Base-by-base conservation (phyloP, 2,113 vertebrate species). In the Heterotis niloticus region DNA sequence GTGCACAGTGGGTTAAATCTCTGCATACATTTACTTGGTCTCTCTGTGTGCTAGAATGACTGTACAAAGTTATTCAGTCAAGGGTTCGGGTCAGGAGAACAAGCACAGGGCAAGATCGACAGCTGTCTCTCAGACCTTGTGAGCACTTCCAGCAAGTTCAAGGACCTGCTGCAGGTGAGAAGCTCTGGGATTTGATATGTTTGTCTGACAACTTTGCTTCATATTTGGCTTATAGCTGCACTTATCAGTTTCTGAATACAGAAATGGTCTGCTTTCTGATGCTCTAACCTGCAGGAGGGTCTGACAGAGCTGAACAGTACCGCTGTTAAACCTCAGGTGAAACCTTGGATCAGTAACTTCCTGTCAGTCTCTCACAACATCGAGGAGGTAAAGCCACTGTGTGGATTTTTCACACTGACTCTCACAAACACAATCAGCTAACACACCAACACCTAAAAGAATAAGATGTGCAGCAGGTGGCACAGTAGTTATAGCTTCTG, bases 261-360 rank as follows among this genome's bases (percentile, higher is more conserved):
- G 34, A 59, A 56, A 71, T 10, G 34, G 11, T 77, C n/a, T 44
- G 20, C 0, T 0, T 72, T 59, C 10, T 81, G 26, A 65, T 1
- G 77, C 60, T 20, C 20, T 62, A 62, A 24, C 23, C n/a, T 76
- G 29, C 88, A 99, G 97, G 98, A 99, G 86, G 97, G 98, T 56
- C 92, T 99, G 75, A 92, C 83, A 0, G 98, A 99, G 85, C 88
- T 99, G 77, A 98, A 95, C 87, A 95, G 90, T 84, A 96, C 97
- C 5, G 96, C 97, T 78, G 90, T 99, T 84, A 99, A 96, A 81
- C 97, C 97, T 0, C 97, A 99, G 84, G 93, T 98, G 84, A 99
- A 99, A 88, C 97, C 97, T 0, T 99, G 97, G 97, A 98, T 99
- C 90, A 98, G 94, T 90, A 90, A 93, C 60, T 98, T 99, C 87